Percentiles rank a stretch among this genome's conserved stretches.
These are phyloP conservation scores for Heliconius ethilla DNA, from an alignment of 2,888 invertebrate species.

Conservation along the genomic window DNA sequence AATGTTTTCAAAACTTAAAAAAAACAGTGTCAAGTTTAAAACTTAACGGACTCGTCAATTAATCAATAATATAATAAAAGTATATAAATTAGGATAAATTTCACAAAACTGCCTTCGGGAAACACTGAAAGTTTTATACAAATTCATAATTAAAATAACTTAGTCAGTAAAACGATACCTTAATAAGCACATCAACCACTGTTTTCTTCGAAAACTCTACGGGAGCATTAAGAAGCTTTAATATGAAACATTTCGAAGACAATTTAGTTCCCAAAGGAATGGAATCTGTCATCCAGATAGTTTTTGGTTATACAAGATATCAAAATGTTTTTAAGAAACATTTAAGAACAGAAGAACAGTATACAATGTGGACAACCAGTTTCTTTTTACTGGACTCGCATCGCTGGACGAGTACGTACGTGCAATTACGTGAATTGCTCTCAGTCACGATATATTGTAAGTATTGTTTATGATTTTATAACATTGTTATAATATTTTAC, in stretches of 20 bases:
- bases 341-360: background rate
- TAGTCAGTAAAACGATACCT: background rate
- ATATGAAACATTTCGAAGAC: background rate
- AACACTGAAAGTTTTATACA: background rate
- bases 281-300: slow-evolving; percentile 20
- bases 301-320: slow-evolving; percentile 32
- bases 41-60: background rate
- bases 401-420: background rate
- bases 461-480: slow-evolving; percentile 1
- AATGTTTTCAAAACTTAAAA: background rate
- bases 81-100: background rate
- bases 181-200: background rate
- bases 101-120: background rate
- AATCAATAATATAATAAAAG: too few relatives aligned
- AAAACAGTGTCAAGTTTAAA: background rate
- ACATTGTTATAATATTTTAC: slow-evolving; percentile 8
- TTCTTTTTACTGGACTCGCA: slow-evolving; percentile 16
- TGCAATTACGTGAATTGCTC: slow-evolving; percentile 4
- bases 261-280: slow-evolving; percentile 21
- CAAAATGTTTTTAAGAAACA: slow-evolving; percentile 27
- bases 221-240: slow-evolving; percentile 3
- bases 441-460: slow-evolving; percentile 17
- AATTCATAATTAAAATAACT: background rate
- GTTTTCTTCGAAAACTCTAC: slow-evolving; percentile 3
- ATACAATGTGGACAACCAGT: slow-evolving; percentile 23